A percentile compares a stretch with the other conserved stretches of the same genome.
Evolutionary conservation across 2,113 vertebrate species (phyloP).

Genomic region (Ariopsis seemanni): DNA sequence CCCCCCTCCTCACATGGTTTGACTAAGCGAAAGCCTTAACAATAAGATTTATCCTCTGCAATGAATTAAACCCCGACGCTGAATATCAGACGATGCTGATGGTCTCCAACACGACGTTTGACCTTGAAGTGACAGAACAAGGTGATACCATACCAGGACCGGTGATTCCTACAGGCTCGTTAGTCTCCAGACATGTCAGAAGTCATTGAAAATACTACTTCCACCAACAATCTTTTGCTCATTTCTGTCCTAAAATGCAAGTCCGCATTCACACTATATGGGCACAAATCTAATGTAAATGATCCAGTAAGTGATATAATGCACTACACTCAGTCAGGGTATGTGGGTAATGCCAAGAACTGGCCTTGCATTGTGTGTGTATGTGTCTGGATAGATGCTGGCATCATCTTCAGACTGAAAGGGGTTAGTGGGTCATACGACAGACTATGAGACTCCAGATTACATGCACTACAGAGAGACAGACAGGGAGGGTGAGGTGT

Average conservation of each 20-base stretch:
- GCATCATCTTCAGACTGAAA: conserved; percentile 53
- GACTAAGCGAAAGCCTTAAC: conserved; percentile 40
- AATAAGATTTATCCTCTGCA: conserved; percentile 52
- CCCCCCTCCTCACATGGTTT: not conserved
- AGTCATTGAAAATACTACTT: not conserved
- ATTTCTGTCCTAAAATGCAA: not conserved
- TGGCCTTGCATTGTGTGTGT: conserved; percentile 23
- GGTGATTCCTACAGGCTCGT: conserved; percentile 55
- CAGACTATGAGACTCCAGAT: conserved; percentile 48
- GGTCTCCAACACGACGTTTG: conserved; percentile 52
- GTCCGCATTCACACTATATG: not conserved
- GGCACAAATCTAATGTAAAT: not conserved
- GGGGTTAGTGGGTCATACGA: conserved; percentile 72
- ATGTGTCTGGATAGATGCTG: not conserved
- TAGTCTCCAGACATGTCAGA: conserved; percentile 47
- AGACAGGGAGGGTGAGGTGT: conserved; percentile 15
- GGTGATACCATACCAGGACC: conserved; percentile 63
- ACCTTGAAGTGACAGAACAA: conserved; percentile 75
- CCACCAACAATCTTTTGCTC: not conserved
- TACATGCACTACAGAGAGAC: conserved; percentile 36
- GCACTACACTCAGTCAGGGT: not conserved
- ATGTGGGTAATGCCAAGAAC: not conserved
- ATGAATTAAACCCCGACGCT: conserved; percentile 55
- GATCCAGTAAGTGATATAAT: not conserved
- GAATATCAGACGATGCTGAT: conserved; percentile 54